phyloP scores from a whole-genome alignment of 2,888 invertebrate species.

The Agriopis aurantiaria region DNA sequence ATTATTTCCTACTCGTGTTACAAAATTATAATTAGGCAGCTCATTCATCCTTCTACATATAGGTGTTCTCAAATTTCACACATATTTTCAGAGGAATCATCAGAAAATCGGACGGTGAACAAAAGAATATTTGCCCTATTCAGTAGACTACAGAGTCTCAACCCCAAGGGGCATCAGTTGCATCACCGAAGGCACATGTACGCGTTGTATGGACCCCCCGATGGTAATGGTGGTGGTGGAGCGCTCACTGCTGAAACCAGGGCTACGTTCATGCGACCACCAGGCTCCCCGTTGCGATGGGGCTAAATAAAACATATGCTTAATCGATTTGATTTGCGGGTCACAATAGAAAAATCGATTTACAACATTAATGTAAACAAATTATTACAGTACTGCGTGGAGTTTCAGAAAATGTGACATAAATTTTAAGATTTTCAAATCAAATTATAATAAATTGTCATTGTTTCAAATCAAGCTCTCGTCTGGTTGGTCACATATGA shows the following conservation, averaged over 20 bases:
- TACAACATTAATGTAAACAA: not conserved
- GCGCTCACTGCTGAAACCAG: conserved; percentile 77
- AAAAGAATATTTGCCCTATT: conserved; percentile 80
- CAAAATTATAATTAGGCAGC: not conserved
- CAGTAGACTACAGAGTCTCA: conserved; percentile 78
- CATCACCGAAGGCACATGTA: conserved; percentile 77
- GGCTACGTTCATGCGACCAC: conserved; percentile 74
- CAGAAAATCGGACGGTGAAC: conserved; percentile 63
- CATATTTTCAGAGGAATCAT: conserved; percentile 59
- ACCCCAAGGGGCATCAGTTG: conserved; percentile 76
- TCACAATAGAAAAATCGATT: not conserved
- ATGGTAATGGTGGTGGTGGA: conserved; percentile 63
- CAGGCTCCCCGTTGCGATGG: conserved; percentile 81
- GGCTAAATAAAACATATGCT: conserved; percentile 58
- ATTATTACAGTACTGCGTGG: conserved; percentile 2
- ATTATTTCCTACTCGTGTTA: not conserved
- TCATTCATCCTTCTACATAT: not conserved
- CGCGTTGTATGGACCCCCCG: conserved; percentile 73
- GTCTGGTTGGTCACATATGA: conserved; percentile 4
- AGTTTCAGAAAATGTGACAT: not conserved
- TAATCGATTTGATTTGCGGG: conserved; percentile 17
- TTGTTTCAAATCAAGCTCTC: not conserved
- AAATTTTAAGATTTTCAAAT: not conserved
- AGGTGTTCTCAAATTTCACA: conserved; percentile 5
- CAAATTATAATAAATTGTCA: too few species aligned